Evolutionary conservation across 2,797 vertebrate genomes (phyloP), one percentile per base, ranked within the genome.

Genomic region (Chrysocyon brachyurus): DNA sequence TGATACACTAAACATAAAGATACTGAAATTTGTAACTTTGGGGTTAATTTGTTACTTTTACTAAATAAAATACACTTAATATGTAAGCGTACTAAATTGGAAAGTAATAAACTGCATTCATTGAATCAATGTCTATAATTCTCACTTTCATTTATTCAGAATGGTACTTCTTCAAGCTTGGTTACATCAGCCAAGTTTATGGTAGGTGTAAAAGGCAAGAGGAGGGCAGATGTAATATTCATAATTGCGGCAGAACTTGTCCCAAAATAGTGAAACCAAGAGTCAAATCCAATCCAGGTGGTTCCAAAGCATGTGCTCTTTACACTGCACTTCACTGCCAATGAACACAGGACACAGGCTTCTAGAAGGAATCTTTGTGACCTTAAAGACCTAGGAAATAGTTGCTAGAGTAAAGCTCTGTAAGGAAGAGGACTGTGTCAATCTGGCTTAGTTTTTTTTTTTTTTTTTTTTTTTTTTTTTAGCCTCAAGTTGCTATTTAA

Each of bases 61-160:
- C 4, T 88, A 36, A 96, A 86, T 36, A 85, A 63, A 78, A 59
- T 82, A 6, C 24, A 16, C 57, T 95, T 86, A 93, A 77, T 52
- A 78, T 21, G 6, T 59, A 89, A 77, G 84, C 52, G 12, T 33
- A 73, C 40, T 86, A 5, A 70, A 24, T 6, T 89, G 5, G 36
- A 54, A 93, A 90, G 63, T 40, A 72, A 87, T 92, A 87, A 56
- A 59, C 22, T 52, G n/a, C 7, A 68, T 68, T 96, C 7, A 40
- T 40, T 61, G 90, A 90, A 68, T 63, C 40, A 64, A 28, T 28
- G 31, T 36, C 14, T 90, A 11, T 56, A 82, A 56, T 77, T 88
- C 70, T 92, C 66, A 85, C n/a, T 87, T 92, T 81, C 21, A 40
- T 61, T 73, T 87, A 77, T 84, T 94, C 82, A 79, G 49, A 95